phyloP scores from a whole-genome alignment of 1,140 invertebrate genomes.

The Euwallacea fornicatus region DNA sequence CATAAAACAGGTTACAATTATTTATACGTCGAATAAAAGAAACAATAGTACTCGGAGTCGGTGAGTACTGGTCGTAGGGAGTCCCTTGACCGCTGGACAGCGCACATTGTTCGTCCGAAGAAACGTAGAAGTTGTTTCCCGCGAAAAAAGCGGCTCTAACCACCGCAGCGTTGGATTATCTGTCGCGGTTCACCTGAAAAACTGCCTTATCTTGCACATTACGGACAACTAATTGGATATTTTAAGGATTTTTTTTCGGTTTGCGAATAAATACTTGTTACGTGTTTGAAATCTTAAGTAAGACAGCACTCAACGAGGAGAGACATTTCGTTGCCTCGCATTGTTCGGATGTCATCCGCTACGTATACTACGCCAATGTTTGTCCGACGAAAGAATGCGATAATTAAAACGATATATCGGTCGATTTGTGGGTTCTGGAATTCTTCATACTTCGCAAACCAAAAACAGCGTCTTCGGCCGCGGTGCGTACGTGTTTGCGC shows the following conservation, averaged over 20 bases:
- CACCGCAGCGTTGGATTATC: slow-evolving; percentile 48
- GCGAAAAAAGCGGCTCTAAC: slow-evolving; percentile 50
- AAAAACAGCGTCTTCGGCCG: too few relatives aligned
- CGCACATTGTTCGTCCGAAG: slow-evolving; percentile 46
- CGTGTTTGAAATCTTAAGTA: slow-evolving; percentile 48
- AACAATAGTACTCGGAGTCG: slow-evolving; percentile 45
- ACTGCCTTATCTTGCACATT: slow-evolving; percentile 50
- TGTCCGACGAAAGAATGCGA: slow-evolving; percentile 10
- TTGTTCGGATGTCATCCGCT: slow-evolving; percentile 23
- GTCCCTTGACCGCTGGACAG: slow-evolving; percentile 48
- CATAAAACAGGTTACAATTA: slow-evolving; percentile 53
- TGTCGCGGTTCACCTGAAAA: slow-evolving; percentile 46
- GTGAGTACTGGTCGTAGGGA: slow-evolving; percentile 49
- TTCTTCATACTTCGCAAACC: not conserved
- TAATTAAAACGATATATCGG: slow-evolving; percentile 12
- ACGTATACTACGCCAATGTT: slow-evolving; percentile 7
- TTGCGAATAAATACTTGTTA: slow-evolving; percentile 47
- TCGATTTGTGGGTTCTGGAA: slow-evolving; percentile 1
- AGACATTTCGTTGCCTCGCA: slow-evolving; percentile 36
- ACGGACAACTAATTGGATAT: slow-evolving; percentile 50
- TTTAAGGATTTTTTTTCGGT: slow-evolving; percentile 49
- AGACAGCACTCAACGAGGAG: slow-evolving; percentile 37
- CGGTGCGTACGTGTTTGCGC: too few relatives aligned
- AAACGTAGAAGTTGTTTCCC: slow-evolving; percentile 47
- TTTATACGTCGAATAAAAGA: slow-evolving; percentile 53